Evolutionary conservation across 2,113 vertebrate genomes (phyloP).

Genomic region (Dromiciops gliroides): DNA sequence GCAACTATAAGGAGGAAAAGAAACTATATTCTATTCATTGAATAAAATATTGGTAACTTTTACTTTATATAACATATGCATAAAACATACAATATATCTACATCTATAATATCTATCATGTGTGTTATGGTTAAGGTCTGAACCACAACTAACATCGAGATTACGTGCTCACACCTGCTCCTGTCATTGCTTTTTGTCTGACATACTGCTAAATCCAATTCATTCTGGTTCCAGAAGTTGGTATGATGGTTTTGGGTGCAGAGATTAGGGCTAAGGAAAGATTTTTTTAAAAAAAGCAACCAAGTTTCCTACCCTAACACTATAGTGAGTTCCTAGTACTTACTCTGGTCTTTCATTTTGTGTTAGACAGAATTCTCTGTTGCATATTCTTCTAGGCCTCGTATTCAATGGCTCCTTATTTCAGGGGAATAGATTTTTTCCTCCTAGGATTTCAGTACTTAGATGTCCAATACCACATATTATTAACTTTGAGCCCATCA

Average conservation of each 20-base stretch:
- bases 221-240: neutral
- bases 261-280: neutral
- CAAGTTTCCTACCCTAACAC: neutral
- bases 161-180: constrained; percentile 22
- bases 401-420: constrained; percentile 7
- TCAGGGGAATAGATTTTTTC: neutral
- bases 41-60: neutral
- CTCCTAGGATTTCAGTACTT: neutral
- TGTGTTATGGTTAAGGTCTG: neutral
- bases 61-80: neutral
- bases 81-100: neutral
- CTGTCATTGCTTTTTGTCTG: constrained; percentile 10
- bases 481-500: neutral
- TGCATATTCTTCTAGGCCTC: neutral
- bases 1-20: neutral
- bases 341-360: constrained; percentile 8
- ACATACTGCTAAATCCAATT: neutral
- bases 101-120: neutral
- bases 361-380: neutral
- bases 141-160: constrained; percentile 29
- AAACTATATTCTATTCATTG: neutral
- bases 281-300: neutral
- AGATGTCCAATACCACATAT: neutral
- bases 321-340: neutral
- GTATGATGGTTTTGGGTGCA: neutral